Conservation (phyloP, 2,888 invertebrate genomes). For the Thereva unica region DNA sequence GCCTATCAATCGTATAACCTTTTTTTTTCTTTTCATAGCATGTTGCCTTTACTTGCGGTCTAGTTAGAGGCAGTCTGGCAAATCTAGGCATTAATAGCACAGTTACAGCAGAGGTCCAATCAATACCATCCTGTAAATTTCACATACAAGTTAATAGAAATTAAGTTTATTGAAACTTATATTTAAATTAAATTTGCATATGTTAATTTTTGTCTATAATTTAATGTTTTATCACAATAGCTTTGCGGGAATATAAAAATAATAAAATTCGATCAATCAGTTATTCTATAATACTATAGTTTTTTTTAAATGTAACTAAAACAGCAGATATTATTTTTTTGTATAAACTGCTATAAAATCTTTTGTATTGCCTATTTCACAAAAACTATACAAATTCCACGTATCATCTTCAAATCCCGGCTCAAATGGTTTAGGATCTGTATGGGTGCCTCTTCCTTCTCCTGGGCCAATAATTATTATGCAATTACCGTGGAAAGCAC, state of each 20-base stretch:
- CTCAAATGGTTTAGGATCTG: constrained; percentile 72
- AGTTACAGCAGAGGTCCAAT: constrained; percentile 92
- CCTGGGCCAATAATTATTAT: constrained; percentile 77
- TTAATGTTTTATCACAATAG: no score
- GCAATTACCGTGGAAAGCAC: constrained; percentile 65
- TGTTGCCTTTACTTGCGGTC: constrained; percentile 94
- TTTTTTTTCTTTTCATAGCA: constrained; percentile 62
- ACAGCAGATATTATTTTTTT: constrained; percentile 42
- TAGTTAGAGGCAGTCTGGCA: constrained; percentile 91
- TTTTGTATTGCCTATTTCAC: constrained; percentile 65
- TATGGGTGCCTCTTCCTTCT: constrained; percentile 66
- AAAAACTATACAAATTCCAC: constrained; percentile 64
- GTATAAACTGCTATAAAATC: constrained; percentile 71
- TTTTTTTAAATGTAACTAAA: constrained; percentile 2
- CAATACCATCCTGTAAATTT: constrained; percentile 91
- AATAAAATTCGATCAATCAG: no score
- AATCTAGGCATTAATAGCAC: constrained; percentile 92
- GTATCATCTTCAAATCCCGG: constrained; percentile 58
- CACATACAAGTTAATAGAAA: constrained; percentile 84
- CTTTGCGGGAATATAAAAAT: no score
- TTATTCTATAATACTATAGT: constrained; percentile 3
- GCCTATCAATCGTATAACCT: constrained; percentile 3
- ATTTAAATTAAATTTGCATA: background rate
- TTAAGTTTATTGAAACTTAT: constrained; percentile 50
- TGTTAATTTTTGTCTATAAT: no score